Base-by-base conservation (phyloP, 2,888 invertebrate species). In the Tipula confusa region DNA sequence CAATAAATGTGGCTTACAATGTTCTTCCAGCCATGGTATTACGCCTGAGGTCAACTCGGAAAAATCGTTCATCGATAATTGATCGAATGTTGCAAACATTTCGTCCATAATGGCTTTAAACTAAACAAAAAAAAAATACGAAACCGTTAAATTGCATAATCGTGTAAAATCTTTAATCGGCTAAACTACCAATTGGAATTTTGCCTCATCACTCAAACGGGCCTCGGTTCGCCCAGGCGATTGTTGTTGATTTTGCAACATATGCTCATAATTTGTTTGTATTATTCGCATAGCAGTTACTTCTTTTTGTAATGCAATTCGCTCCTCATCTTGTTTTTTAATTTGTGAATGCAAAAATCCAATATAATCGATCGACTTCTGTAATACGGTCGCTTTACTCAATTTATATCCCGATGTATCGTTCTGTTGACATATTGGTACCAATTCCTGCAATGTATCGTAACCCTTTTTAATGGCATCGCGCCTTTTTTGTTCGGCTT, bases 391-490 rank as follows among this genome's bases (percentile, higher is more conserved):
- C 82, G 98, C 98, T 91, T 98, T 98, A 90, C 98, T 98, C 43
- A 98, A 92, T 90, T 98, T 98, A 88, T 97, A 97, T 29, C 96
- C 96, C 24, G 96, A 95, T 29, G 96, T 93, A 89, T 98, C 98
- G 48, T 95, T 95, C 88, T 97, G 96, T 88, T 97, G 97, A 87
- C 98, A 98, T 83, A 96, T 97, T 0, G 98, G 98, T 11, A 98
- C 98, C 85, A 98, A 90, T 87, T 95, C 95, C 89, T 98, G 98
- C 18, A 98, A 91, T 1, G 96, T 95, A 89, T 98, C 98, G 89
- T 98, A 98, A 0, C 98, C 98, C 89, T 97, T 97, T 90, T 98
- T 98, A 85, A 98, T 98, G 1, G 98, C 98, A 92, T 98, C 98
- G 87, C 98, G 92, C 85, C 98, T 92, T 88, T 98, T 98, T 89